phyloP scores from a whole-genome alignment of 2,113 vertebrate genomes.

The Gambusia affinis region DNA sequence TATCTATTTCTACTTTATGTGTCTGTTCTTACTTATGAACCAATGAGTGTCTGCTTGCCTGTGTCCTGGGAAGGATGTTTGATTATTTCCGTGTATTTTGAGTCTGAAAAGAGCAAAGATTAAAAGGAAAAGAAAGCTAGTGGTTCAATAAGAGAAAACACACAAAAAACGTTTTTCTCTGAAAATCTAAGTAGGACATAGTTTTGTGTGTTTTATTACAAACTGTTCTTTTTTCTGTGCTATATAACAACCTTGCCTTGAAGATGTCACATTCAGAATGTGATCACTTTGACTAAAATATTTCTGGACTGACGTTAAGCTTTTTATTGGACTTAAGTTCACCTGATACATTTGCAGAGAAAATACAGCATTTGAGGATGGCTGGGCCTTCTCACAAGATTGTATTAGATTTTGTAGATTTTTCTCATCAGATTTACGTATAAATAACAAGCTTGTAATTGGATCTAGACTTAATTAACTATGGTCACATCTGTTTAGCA shows the following conservation, averaged over 20 bases:
- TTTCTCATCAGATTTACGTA: conserved; percentile 11
- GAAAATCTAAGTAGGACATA: conserved; percentile 39
- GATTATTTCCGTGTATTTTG: conserved; percentile 23
- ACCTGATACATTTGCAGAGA: background rate
- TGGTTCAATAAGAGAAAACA: background rate
- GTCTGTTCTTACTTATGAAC: conserved; percentile 32
- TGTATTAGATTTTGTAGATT: conserved; percentile 4
- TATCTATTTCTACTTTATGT: conserved; percentile 35
- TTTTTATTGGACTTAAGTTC: conserved; percentile 12
- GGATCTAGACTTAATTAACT: conserved; percentile 18
- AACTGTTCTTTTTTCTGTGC: conserved; percentile 65
- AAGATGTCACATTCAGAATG: conserved; percentile 71
- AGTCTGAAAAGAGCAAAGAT: conserved; percentile 27
- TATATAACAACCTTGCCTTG: conserved; percentile 78
- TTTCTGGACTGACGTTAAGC: conserved; percentile 26
- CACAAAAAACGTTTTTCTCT: conserved; percentile 4
- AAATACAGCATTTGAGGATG: conserved; percentile 18
- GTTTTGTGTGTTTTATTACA: conserved; percentile 67
- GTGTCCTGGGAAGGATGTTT: conserved; percentile 27
- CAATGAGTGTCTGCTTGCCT: conserved; percentile 41
- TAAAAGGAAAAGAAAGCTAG: conserved; percentile 15
- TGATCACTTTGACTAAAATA: conserved; percentile 53
- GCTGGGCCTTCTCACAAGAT: conserved; percentile 46
- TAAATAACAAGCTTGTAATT: conserved; percentile 31
- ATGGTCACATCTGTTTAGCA: conserved; percentile 36